Evolutionary conservation across 2,113 vertebrate species (phyloP), one percentile per base, ranked within the genome.

Genomic region (Pelodiscus sinensis): DNA sequence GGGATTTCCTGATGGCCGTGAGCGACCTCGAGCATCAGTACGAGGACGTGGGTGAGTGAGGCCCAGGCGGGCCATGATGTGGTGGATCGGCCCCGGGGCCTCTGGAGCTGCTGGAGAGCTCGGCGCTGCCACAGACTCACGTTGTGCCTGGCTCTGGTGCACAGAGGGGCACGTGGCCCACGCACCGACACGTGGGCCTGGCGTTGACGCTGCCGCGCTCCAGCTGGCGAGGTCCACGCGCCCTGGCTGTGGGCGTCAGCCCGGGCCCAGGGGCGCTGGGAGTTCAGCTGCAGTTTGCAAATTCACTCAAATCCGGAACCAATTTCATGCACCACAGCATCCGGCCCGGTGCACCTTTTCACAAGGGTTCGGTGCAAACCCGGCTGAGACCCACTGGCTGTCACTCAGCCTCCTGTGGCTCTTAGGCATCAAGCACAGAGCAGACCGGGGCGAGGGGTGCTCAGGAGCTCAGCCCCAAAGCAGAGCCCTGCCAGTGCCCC

Each of bases 21-120:
- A 68, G 57, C 58, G 96, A 89, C 31, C 56, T 94, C 8, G 77
- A 82, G 38, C 68, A 84, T 79, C 58, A 82, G 5, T 91, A 94
- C 85, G 92, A 94, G 82, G 89, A 92, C 44, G 9, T 92, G 84
- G 81, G 94, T 96, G 94, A 95, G 94, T 54, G 27, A 94, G 29
- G 6, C 6, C 71, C 3, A 10, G 6, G 38, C 35, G 7, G 24
- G 22, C n/a, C 3, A 2, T 38, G 38, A 8, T 50, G 35, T 25
- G 25, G 22, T 19, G 31, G 65, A 24, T 24, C 25, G 38, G 44
- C 22, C 71, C 71, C 11, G 35, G 19, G 19, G 24, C 35, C 71
- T 13, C 5, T 3, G 10, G 71, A 73, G 21, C 65, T 68, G 65
- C 65, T 75, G 18, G 19, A 22, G 22, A 31, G n/a, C 29, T n/a